phyloP scores from a whole-genome alignment of 2,113 vertebrate species.

The Struthio camelus region DNA sequence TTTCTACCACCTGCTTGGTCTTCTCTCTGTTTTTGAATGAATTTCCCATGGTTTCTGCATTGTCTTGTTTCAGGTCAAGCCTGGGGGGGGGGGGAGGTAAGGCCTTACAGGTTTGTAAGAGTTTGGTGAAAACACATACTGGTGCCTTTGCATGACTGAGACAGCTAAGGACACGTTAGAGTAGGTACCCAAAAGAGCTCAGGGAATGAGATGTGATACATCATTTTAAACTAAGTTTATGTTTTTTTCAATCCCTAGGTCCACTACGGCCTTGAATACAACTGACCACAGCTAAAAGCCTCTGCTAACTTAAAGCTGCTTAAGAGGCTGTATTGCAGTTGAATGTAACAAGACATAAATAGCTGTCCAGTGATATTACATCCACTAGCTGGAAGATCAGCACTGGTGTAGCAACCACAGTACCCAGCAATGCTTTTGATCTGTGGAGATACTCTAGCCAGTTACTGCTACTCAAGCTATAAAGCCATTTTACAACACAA shows the following conservation, averaged over 20 bases:
- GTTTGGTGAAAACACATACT: not conserved
- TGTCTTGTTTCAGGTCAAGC: not conserved
- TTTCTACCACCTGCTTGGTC: constrained; percentile 78
- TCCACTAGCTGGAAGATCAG: not conserved
- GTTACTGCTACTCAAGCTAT: not conserved
- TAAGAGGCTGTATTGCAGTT: not conserved
- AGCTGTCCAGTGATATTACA: not conserved
- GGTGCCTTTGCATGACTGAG: not conserved
- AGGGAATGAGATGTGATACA: not conserved
- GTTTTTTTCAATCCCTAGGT: not conserved
- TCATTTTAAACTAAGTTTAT: not conserved
- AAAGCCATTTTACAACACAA: not conserved
- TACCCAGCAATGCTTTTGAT: not conserved
- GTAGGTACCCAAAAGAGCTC: not conserved
- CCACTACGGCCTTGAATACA: not conserved
- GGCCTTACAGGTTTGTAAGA: not conserved
- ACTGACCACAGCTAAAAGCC: not conserved
- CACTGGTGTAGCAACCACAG: not conserved
- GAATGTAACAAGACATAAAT: not conserved
- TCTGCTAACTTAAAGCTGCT: not conserved
- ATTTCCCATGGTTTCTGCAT: not conserved
- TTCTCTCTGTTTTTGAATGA: constrained; percentile 52
- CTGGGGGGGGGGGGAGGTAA: not conserved
- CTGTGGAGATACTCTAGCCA: not conserved
- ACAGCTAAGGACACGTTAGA: not conserved